These are phyloP conservation scores for Alces alces DNA, from an alignment of 2,113 vertebrate species.

Conservation along the genomic window DNA sequence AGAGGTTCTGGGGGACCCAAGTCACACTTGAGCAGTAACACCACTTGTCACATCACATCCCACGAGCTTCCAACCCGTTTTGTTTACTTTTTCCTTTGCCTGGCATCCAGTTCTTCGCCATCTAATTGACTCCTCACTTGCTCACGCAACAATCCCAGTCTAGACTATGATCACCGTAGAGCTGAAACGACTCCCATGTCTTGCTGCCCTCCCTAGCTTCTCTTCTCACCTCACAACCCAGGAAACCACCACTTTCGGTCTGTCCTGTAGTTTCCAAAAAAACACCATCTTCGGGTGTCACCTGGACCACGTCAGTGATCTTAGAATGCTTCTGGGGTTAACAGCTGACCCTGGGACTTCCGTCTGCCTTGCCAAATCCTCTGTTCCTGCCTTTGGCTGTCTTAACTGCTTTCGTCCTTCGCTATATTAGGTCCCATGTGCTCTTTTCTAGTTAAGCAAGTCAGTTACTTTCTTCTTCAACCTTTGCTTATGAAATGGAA, in stretches of 20 bases:
- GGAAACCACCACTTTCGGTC: neutral
- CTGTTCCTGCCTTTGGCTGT: neutral
- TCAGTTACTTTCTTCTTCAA: neutral
- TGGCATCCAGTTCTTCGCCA: neutral
- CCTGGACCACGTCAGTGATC: neutral
- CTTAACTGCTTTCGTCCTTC: neutral
- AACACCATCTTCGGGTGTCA: neutral
- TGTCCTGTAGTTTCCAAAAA: neutral
- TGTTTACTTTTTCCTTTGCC: neutral
- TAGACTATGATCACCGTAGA: neutral
- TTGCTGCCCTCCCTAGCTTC: neutral
- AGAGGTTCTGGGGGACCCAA: neutral
- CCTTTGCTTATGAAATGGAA: conserved; percentile 14
- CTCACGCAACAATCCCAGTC: neutral
- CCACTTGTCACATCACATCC: neutral
- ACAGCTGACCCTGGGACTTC: neutral
- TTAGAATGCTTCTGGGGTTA: neutral
- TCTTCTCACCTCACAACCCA: neutral
- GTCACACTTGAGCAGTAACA: neutral
- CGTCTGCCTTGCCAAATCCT: neutral
- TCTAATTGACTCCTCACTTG: neutral
- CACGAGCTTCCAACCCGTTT: neutral
- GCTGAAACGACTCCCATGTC: neutral
- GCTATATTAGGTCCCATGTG: neutral
- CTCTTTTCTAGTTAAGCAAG: neutral